Evolutionary conservation across 2,888 invertebrate species (phyloP), one percentile per base, ranked within the genome.

Genomic region (Dolomedes plantarius): DNA sequence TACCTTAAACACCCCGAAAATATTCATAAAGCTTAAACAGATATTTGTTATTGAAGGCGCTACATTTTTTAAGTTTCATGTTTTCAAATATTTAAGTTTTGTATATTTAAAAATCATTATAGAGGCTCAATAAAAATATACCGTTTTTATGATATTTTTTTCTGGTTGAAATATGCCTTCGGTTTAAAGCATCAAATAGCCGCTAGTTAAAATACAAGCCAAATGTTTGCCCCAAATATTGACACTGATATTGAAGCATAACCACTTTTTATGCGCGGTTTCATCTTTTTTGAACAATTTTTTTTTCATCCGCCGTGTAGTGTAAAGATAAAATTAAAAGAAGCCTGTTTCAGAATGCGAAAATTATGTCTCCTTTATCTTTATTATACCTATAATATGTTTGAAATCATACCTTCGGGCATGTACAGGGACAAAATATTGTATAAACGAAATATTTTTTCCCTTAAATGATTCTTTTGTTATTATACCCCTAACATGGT

Each of bases 211-310:
- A 39, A 41, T 62, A 29, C 27, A 50, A 56, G 62, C 29, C 64
- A 71, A 78, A 78, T 78, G 62, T 71, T 78, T 78, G 78, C 71
- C 69, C 11, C 81, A 81, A 81, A 81, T 81, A 81, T 81, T 81
- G 81, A 81, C 81, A 67, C 28, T n/a, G 67, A 73, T 80, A 73
- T 79, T 72, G 27, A 29, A 69, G 56, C 23, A 79, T 65, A 36
- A 29, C 19, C 28, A 41, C 28, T 31, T 71, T 56, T 78, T 71
- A 28, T 46, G 23, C n/a, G 73, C 32, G 28, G 28, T 28, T 9
- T 16, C 46, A 16, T 16, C 2, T 46, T n/a, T n/a, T n/a, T n/a
- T n/a, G n/a, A 2, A 16, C 13, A 46, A 5, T 11, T 46, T 46
- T 36, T 46, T 46, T 46, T n/a, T 46, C 46, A 9, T 16, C 2